A percentile compares a stretch with the other conserved stretches of the same genome.
These are phyloP conservation scores for Sesamia nonagrioides DNA, from an alignment of 1,140 invertebrate genomes.

Conservation along the genomic window DNA sequence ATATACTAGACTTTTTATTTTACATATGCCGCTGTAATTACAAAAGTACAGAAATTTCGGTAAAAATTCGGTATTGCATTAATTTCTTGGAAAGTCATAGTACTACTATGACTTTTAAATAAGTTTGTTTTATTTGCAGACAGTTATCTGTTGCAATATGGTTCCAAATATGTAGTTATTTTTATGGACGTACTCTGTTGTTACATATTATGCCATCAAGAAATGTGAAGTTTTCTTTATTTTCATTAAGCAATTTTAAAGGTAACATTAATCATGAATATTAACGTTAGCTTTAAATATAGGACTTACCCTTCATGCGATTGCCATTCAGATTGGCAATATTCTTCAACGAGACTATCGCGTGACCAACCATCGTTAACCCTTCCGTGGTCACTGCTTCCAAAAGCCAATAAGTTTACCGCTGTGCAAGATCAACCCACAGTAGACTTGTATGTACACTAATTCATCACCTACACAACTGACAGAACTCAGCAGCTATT, in stretches of 20 bases:
- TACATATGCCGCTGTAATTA: not conserved
- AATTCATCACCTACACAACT: not conserved
- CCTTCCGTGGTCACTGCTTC: conserved; percentile 35
- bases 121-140: not conserved
- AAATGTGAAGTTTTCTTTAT: too few relatives aligned
- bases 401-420: conserved; percentile 25
- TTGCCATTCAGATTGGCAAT: conserved; percentile 34
- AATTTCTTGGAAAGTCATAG: not conserved
- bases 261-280: too few relatives aligned
- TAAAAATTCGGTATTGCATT: not conserved
- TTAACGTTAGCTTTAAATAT: not conserved
- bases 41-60: not conserved
- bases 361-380: conserved; percentile 42
- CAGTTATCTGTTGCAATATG: too few relatives aligned
- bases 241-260: too few relatives aligned
- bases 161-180: too few relatives aligned
- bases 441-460: not conserved
- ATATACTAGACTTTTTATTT: not conserved
- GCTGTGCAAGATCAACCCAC: conserved; percentile 30
- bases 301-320: not conserved
- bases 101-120: not conserved
- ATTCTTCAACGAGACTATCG: conserved; percentile 47
- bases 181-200: too few relatives aligned
- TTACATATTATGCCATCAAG: too few relatives aligned
- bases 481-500: too few relatives aligned